Conservation (phyloP, 2,797 vertebrate species). For the Peromyscus eremicus region DNA sequence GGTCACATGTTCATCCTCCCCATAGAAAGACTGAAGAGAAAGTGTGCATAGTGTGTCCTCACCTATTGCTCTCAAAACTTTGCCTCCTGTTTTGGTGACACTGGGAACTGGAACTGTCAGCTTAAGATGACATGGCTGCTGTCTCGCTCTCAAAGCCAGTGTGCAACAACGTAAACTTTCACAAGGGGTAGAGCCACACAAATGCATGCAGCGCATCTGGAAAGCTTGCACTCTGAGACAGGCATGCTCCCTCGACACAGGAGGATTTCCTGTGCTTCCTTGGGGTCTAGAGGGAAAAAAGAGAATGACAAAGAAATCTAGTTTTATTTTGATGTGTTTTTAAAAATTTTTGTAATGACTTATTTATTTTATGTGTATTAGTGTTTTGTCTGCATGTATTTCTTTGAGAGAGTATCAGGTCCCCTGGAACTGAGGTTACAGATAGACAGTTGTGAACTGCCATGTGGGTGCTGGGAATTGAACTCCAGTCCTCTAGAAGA, state of each 20-base stretch:
- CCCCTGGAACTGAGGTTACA: too few relatives aligned
- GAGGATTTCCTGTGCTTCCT: not conserved
- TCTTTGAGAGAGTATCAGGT: too few relatives aligned
- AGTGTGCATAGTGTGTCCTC: not conserved
- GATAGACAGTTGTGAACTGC: too few relatives aligned
- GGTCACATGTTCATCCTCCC: not conserved
- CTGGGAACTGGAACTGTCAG: not conserved
- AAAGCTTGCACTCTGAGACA: not conserved
- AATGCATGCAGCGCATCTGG: not conserved
- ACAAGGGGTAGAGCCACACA: not conserved
- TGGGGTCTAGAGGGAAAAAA: not conserved
- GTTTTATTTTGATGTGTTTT: not conserved
- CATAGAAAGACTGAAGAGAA: not conserved
- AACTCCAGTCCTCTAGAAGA: too few relatives aligned
- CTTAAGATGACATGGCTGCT: not conserved
- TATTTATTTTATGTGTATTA: too few relatives aligned
- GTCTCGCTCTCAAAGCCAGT: not conserved
- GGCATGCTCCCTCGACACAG: not conserved
- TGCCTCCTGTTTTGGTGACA: not conserved
- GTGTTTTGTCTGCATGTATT: too few relatives aligned
- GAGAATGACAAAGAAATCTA: not conserved
- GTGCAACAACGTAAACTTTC: not conserved
- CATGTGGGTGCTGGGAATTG: too few relatives aligned
- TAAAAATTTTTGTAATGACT: too few relatives aligned
- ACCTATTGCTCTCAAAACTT: not conserved